phyloP scores from a whole-genome alignment of 92 coral and sea anemone genomes.

The Porites divaricata region DNA sequence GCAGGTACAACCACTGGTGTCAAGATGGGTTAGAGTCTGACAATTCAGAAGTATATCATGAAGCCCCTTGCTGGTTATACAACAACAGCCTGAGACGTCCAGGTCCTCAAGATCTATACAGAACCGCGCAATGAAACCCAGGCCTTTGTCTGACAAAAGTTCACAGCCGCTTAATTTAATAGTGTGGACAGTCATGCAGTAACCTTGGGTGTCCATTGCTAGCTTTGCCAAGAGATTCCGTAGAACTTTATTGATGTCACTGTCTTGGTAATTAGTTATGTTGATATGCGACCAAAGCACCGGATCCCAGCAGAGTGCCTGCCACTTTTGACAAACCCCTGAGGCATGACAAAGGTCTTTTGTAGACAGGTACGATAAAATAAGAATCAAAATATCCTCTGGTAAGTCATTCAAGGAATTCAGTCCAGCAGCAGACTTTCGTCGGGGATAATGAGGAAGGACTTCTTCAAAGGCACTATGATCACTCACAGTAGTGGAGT shows the following conservation, averaged over 20 bases:
- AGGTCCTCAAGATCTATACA: slow-evolving; percentile 94
- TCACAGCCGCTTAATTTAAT: slow-evolving; percentile 91
- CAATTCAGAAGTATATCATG: slow-evolving; percentile 87
- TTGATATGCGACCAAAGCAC: slow-evolving; percentile 81
- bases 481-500: slow-evolving; percentile 87
- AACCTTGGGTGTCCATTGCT: slow-evolving; percentile 90
- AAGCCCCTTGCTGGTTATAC: slow-evolving; percentile 92
- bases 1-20: slow-evolving; percentile 91
- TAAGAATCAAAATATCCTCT: slow-evolving; percentile 80
- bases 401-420: slow-evolving; percentile 77
- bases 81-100: slow-evolving; percentile 87
- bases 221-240: slow-evolving; percentile 80
- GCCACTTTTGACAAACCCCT: slow-evolving; percentile 94
- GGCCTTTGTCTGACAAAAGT: slow-evolving; percentile 89
- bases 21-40: slow-evolving; percentile 66
- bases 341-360: slow-evolving; percentile 85
- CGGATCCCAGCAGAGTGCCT: slow-evolving; percentile 95
- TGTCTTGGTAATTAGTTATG: slow-evolving; percentile 84
- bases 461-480: slow-evolving; percentile 73
- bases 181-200: slow-evolving; percentile 84
- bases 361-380: slow-evolving; percentile 82
- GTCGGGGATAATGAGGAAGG: slow-evolving; percentile 35
- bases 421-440: slow-evolving; percentile 31
- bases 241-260: slow-evolving; percentile 87
- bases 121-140: slow-evolving; percentile 86